Evolutionary conservation across 1,140 invertebrate genomes (phyloP).

Genomic region (Diuraphis noxia): DNA sequence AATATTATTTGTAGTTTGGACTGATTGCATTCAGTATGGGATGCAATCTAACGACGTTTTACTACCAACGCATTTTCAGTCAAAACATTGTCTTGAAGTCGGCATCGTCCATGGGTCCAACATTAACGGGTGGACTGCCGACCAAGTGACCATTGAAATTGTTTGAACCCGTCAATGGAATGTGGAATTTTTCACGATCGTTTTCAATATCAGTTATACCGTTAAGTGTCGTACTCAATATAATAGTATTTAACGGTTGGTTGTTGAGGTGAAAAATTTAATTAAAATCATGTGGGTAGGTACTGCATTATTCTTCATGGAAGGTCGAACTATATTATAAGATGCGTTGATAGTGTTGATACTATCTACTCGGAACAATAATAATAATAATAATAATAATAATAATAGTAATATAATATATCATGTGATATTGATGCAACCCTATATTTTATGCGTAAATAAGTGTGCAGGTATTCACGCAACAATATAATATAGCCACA

Average conservation of each 20-base stretch:
- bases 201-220: background rate
- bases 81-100: background rate
- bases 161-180: background rate
- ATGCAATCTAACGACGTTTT: background rate
- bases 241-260: background rate
- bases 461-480: background rate
- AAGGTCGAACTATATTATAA: background rate
- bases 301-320: background rate
- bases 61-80: background rate
- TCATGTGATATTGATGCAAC: background rate
- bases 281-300: background rate
- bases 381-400: background rate
- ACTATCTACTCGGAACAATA: rapidly evolving
- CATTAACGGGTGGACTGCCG: background rate
- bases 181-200: background rate
- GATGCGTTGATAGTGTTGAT: too few relatives aligned
- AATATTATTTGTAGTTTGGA: too few relatives aligned
- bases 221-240: background rate
- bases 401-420: background rate
- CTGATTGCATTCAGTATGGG: background rate
- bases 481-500: background rate
- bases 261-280: background rate
- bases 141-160: background rate
- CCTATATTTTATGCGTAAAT: background rate
- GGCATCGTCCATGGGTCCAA: too few relatives aligned